These are phyloP conservation scores for Tenrec ecaudatus DNA, from an alignment of 2,113 vertebrate species.

Conservation along the genomic window DNA sequence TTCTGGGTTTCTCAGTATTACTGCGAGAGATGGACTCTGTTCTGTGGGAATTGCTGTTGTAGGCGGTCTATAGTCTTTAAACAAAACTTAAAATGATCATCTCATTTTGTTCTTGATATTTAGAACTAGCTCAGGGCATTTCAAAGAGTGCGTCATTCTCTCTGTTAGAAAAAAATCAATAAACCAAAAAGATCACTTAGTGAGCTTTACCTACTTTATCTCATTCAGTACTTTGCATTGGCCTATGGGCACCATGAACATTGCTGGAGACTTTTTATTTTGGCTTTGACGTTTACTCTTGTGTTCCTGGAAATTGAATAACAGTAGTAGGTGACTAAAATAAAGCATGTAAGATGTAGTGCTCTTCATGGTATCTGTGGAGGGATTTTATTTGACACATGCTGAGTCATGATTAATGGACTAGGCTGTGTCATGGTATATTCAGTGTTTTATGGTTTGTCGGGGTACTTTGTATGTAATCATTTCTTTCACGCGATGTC, in stretches of 20 bases:
- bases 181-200: slow-evolving; percentile 52
- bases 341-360: background rate
- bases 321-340: background rate
- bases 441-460: background rate
- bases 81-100: slow-evolving; percentile 18
- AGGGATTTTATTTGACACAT: slow-evolving; percentile 46
- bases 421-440: background rate
- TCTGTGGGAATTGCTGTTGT: slow-evolving; percentile 32
- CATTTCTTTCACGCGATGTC: slow-evolving; percentile 46
- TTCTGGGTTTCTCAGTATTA: background rate
- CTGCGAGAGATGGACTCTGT: slow-evolving; percentile 5
- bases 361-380: slow-evolving; percentile 29
- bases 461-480: background rate
- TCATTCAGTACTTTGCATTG: slow-evolving; percentile 38
- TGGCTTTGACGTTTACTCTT: no score
- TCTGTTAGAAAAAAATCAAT: slow-evolving; percentile 43
- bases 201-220: background rate
- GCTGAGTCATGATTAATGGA: slow-evolving; percentile 26
- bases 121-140: slow-evolving; percentile 35
- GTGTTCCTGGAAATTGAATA: background rate
- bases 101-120: slow-evolving; percentile 54
- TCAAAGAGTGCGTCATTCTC: slow-evolving; percentile 58
- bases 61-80: background rate
- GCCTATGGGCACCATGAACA: slow-evolving; percentile 45
- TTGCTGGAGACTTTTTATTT: background rate